Evolutionary conservation across 2,113 vertebrate species (phyloP).

Genomic region (Ochotona curzoniae): DNA sequence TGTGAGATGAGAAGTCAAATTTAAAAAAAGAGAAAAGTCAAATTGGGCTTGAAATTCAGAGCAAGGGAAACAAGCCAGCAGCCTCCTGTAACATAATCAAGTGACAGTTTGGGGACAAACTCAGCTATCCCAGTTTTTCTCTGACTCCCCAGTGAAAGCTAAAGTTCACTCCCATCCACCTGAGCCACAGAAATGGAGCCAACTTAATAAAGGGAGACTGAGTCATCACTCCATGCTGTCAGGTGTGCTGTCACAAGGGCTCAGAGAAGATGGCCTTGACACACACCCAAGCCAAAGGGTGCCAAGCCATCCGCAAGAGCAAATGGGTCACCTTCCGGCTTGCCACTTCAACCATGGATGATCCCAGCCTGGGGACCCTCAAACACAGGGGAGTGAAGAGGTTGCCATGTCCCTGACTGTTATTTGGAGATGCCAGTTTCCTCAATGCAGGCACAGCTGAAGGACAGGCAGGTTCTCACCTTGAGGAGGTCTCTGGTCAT

Average conservation of each 20-base stretch:
- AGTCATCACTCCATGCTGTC: slow-evolving; percentile 25
- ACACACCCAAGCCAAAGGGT: not conserved
- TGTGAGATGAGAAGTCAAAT: slow-evolving; percentile 66
- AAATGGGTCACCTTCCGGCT: not conserved
- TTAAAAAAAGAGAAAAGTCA: not conserved
- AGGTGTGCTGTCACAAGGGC: not conserved
- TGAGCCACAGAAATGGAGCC: not conserved
- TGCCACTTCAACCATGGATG: not conserved
- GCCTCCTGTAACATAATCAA: not conserved
- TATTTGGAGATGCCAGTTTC: not conserved
- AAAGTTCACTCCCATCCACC: not conserved
- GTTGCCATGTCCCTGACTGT: not conserved
- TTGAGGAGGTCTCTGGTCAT: slow-evolving; percentile 96
- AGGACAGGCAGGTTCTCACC: slow-evolving; percentile 74
- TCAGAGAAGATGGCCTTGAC: not conserved
- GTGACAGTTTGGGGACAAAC: not conserved
- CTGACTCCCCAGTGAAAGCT: slow-evolving; percentile 11
- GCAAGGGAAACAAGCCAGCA: slow-evolving; percentile 33
- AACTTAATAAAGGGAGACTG: not conserved
- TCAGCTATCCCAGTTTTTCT: not conserved
- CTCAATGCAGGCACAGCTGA: not conserved
- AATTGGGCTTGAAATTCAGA: not conserved
- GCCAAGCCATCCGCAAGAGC: not conserved
- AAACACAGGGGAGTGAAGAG: not conserved
- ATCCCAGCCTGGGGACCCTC: not conserved